These are phyloP conservation scores for Zosterops pallidus DNA, from an alignment of 2,113 vertebrate species.

Conservation along the genomic window DNA sequence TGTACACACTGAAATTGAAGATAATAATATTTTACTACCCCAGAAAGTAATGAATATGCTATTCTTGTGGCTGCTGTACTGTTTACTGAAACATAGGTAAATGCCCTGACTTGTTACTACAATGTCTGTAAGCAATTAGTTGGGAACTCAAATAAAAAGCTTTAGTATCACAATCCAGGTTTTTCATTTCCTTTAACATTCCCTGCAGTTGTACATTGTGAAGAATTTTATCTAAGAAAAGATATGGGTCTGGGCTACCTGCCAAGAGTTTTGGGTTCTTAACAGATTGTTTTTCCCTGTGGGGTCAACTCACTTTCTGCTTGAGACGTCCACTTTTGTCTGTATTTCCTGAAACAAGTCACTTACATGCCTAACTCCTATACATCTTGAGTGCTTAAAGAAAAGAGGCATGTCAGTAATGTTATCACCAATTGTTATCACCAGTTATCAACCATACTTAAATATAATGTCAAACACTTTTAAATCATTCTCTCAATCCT, in stretches of 20 bases:
- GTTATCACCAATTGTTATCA: not conserved
- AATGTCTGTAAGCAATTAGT: slow-evolving; percentile 8
- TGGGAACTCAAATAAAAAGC: not conserved
- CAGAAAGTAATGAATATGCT: slow-evolving; percentile 13
- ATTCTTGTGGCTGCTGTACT: not conserved
- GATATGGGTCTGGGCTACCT: slow-evolving; percentile 5
- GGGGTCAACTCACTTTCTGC: not conserved
- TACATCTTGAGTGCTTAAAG: not conserved
- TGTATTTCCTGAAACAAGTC: slow-evolving; percentile 39
- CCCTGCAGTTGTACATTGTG: not conserved
- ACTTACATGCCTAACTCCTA: not conserved
- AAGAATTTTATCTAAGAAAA: slow-evolving; percentile 25
- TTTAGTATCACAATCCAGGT: not conserved
- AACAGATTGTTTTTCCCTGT: slow-evolving; percentile 24
- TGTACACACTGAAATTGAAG: not conserved
- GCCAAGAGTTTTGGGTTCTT: slow-evolving; percentile 36
- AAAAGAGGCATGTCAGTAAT: not conserved
- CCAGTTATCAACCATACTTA: not conserved
- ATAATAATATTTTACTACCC: not conserved
- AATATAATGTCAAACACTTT: not conserved
- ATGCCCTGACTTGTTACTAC: not conserved
- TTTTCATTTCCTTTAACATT: slow-evolving; percentile 46
- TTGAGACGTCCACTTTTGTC: not conserved
- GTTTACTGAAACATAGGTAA: slow-evolving; percentile 1
- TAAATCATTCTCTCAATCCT: not conserved